Evolutionary conservation across 2,113 vertebrate genomes (phyloP), one percentile per base, ranked within the genome.

Genomic region (Chrysochloris asiatica): DNA sequence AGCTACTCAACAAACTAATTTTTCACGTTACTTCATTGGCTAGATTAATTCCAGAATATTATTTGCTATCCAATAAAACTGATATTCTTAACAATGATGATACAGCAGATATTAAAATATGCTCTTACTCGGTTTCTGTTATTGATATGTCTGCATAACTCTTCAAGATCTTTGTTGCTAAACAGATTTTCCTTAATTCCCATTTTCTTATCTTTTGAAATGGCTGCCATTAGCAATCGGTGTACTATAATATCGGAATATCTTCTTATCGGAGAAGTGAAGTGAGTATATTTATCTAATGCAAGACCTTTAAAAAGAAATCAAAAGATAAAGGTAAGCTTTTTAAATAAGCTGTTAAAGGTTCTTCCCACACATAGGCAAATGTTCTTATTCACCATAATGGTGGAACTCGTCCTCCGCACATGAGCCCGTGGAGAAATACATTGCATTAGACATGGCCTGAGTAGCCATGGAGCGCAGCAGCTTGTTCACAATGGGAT

Each of bases 241-340:
- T 99, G 99, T 24, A 99, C 99, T 26, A 99, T 73, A 0, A 99
- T 97, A 96, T 99, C 99, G 0, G 99, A 98, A 0, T 99, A 99
- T 88, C 99, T 99, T 91, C 99, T 98, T 96, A 99, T 99, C 17
- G 99, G 99, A 3, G 99, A 99, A 0, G 99, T 99, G 96, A 99
- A 99, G 94, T 99, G 99, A 6, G 99, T 99, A 95, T 99, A 99
- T 84, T 98, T 98, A 82, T 99, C 99, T 86, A 99, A 97, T 85
- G 99, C 99, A 65, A 99, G 98, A 94, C 99, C 99, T 99, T 69
- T 33, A 28, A 73, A 75, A 73, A 91, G 47, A 77, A 45, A 77
- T 5, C 52, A 54, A 52, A 14, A 1, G 1, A 38, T 86, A 65
- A 50, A 28, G 14, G 16, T 0, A 13, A 1, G 50, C 9, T 24